A percentile compares a stretch with the other conserved stretches of the same genome.
Evolutionary conservation across 2,113 vertebrate species (phyloP).

Genomic region (Gobiocypris rarus): DNA sequence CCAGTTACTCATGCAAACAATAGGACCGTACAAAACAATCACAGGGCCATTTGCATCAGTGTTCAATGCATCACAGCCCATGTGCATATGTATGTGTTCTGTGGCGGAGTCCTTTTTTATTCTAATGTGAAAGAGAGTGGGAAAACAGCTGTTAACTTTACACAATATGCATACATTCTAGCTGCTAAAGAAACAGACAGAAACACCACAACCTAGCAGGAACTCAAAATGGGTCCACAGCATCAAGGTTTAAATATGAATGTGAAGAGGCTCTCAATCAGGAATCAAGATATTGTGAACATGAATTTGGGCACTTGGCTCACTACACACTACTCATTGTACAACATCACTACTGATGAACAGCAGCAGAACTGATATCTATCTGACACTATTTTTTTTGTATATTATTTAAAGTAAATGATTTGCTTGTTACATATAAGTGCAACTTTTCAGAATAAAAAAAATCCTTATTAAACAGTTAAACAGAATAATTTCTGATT

Average conservation of each 20-base stretch:
- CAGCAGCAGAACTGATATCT: too few relatives aligned
- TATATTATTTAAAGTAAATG: too few relatives aligned
- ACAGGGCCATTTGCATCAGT: constrained; percentile 2
- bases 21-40: constrained; percentile 14
- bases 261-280: too few relatives aligned
- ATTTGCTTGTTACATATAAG: too few relatives aligned
- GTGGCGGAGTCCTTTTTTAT: not conserved
- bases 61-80: not conserved
- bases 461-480: not conserved
- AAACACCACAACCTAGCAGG: not conserved
- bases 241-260: not conserved
- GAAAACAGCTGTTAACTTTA: not conserved
- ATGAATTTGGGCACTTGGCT: too few relatives aligned
- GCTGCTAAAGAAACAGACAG: not conserved
- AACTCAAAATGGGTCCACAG: not conserved
- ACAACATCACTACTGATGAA: too few relatives aligned
- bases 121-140: not conserved
- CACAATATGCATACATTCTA: not conserved
- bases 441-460: too few relatives aligned
- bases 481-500: not conserved
- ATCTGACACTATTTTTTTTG: too few relatives aligned
- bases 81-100: not conserved
- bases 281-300: too few relatives aligned
- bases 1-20: constrained; percentile 24
- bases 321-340: too few relatives aligned